These are phyloP conservation scores for Aspidiotus destructor DNA, from an alignment of 2,888 invertebrate genomes.

Conservation along the genomic window DNA sequence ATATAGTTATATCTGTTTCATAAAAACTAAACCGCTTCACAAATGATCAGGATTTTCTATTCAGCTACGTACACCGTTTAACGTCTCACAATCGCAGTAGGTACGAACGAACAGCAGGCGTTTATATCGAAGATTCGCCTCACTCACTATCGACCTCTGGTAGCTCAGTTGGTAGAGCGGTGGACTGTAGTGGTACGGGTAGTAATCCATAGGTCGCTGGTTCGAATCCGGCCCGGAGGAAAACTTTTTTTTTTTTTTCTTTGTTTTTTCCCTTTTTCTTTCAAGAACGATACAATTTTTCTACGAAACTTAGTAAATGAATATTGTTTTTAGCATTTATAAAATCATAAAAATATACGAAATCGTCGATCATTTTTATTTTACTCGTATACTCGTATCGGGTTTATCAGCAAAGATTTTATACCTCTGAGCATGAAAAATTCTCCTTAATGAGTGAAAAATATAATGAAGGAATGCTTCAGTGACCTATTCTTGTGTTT, in stretches of 20 bases:
- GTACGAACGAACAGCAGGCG: too few relatives aligned
- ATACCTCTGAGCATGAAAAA: neutral
- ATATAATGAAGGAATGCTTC: too few relatives aligned
- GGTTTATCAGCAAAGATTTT: neutral
- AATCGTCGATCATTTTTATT: neutral
- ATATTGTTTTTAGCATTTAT: neutral
- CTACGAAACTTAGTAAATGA: constrained; percentile 6
- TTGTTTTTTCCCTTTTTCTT: neutral
- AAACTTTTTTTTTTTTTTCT: constrained; percentile 21
- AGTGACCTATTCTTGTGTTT: too few relatives aligned
- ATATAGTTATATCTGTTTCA: too few relatives aligned
- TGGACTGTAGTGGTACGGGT: constrained; percentile 38
- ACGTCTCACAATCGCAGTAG: too few relatives aligned
- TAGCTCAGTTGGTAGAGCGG: constrained; percentile 41
- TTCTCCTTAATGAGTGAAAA: too few relatives aligned
- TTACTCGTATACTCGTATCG: neutral
- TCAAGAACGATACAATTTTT: neutral
- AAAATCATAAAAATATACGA: neutral
- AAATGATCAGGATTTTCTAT: too few relatives aligned
- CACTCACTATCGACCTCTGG: neutral
- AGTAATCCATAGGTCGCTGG: constrained; percentile 40
- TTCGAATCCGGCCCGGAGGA: constrained; percentile 40
- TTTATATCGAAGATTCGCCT: neutral
- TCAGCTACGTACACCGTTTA: too few relatives aligned
- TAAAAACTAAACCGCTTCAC: too few relatives aligned